Percentiles rank a stretch among this genome's conserved stretches.
Evolutionary conservation across 1,140 invertebrate species (phyloP).

Genomic region (Galendromus occidentalis): DNA sequence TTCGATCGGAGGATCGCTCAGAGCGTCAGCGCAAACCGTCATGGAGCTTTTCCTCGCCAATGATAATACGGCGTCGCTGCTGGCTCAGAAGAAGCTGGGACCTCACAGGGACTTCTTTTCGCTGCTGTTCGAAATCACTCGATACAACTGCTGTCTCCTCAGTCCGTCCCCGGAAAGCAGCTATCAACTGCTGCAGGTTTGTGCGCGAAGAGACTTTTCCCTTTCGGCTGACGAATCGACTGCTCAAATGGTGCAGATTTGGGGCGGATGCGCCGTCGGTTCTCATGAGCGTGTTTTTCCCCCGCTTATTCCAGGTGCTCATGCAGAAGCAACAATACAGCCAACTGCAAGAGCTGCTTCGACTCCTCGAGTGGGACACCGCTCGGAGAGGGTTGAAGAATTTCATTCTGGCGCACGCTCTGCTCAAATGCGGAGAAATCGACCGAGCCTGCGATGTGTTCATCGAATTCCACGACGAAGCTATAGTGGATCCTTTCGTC

Average conservation of each 20-base stretch:
- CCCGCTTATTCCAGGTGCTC: neutral
- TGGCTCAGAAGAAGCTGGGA: neutral
- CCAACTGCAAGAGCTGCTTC: neutral
- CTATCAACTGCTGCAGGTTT: neutral
- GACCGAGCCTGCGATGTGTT: constrained; percentile 7
- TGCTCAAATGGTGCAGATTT: too few relatives aligned
- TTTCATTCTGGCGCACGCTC: constrained; percentile 1
- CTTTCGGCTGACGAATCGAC: neutral
- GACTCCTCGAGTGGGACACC: neutral
- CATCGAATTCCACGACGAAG: neutral
- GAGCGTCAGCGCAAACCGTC: neutral
- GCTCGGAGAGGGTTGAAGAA: neutral
- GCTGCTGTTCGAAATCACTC: constrained; percentile 1
- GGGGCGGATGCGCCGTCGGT: too few relatives aligned
- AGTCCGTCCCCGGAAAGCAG: constrained; percentile 3
- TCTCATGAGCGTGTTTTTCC: too few relatives aligned
- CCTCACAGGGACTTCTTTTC: neutral
- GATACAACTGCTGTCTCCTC: neutral
- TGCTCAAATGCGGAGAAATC: neutral
- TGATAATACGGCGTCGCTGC: neutral
- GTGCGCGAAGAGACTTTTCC: neutral
- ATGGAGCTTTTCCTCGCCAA: constrained; percentile 4
- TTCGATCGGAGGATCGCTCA: neutral
- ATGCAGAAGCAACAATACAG: neutral
- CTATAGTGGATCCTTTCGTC: neutral